Conservation (phyloP, 1,140 invertebrate genomes). For the Ips typographus region DNA sequence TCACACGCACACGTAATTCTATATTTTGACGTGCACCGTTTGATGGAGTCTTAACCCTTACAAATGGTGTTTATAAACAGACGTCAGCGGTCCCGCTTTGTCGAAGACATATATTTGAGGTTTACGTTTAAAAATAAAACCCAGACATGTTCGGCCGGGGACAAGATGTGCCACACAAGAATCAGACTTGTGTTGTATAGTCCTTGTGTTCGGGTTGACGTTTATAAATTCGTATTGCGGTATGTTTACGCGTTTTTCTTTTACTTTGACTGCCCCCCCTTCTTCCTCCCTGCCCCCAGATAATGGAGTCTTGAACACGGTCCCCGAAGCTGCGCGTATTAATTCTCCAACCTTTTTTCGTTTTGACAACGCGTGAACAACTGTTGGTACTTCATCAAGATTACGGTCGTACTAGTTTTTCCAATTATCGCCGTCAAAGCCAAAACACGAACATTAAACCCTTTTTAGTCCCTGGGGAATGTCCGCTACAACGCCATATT, state of each 20-base stretch:
- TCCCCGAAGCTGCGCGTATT: background rate
- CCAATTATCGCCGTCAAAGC: too few species aligned
- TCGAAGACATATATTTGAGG: constrained; percentile 23
- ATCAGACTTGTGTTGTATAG: background rate
- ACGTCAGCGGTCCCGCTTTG: constrained; percentile 26
- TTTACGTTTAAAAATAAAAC: constrained; percentile 30
- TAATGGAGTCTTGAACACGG: background rate
- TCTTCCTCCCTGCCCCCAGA: background rate
- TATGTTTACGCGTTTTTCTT: background rate
- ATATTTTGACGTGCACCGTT: constrained; percentile 12
- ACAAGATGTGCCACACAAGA: constrained; percentile 28
- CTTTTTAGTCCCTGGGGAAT: background rate
- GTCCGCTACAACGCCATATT: background rate
- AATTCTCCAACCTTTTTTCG: background rate
- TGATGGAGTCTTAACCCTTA: constrained; percentile 25
- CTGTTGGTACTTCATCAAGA: background rate
- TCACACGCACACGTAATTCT: background rate
- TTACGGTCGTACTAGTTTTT: background rate
- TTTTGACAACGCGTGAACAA: background rate
- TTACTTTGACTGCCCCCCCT: too few species aligned
- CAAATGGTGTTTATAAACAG: constrained; percentile 31
- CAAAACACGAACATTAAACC: background rate
- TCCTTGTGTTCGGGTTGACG: constrained; percentile 17
- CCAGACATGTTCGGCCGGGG: constrained; percentile 14
- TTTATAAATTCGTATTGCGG: constrained; percentile 13